These are phyloP conservation scores for Drosophila littoralis DNA, from an alignment of 1,140 invertebrate genomes.

Conservation along the genomic window DNA sequence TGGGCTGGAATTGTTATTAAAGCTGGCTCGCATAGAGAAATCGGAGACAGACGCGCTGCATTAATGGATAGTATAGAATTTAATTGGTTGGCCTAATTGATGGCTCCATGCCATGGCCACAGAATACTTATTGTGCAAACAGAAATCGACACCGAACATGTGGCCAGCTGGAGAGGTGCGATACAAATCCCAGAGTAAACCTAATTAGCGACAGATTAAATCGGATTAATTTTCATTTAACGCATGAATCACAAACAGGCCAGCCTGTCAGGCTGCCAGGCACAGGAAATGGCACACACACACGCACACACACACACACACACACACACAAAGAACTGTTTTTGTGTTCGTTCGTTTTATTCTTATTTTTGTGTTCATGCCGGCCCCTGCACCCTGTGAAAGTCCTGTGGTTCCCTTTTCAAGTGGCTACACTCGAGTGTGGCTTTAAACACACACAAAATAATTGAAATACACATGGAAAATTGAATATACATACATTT, in stretches of 20 bases:
- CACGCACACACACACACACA: constrained; percentile 4
- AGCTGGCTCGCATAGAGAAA: not conserved
- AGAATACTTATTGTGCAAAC: constrained; percentile 24
- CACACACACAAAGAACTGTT: constrained; percentile 3
- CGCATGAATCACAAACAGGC: constrained; percentile 78
- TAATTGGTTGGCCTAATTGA: constrained; percentile 46
- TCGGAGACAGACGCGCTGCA: not conserved
- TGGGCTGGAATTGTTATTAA: constrained; percentile 16
- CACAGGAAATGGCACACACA: constrained; percentile 39
- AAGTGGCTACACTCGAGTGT: constrained; percentile 56
- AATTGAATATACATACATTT: constrained; percentile 65
- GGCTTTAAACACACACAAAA: constrained; percentile 65
- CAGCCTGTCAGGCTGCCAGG: constrained; percentile 51
- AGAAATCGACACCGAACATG: constrained; percentile 37
- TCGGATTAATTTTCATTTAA: constrained; percentile 83
- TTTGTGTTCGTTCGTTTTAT: constrained; percentile 29
- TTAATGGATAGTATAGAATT: constrained; percentile 22
- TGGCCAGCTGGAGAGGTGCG: constrained; percentile 58
- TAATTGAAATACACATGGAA: constrained; percentile 72
- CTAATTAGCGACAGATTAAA: constrained; percentile 83
- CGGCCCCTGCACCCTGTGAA: not conserved
- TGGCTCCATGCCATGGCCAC: constrained; percentile 2
- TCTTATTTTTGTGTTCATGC: constrained; percentile 24
- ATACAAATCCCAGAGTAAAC: constrained; percentile 82
- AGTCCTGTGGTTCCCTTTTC: constrained; percentile 19